A percentile compares a stretch with the other conserved stretches of the same genome.
These are phyloP conservation scores for Machimus atricapillus DNA, from an alignment of 2,888 invertebrate species.

Conservation along the genomic window DNA sequence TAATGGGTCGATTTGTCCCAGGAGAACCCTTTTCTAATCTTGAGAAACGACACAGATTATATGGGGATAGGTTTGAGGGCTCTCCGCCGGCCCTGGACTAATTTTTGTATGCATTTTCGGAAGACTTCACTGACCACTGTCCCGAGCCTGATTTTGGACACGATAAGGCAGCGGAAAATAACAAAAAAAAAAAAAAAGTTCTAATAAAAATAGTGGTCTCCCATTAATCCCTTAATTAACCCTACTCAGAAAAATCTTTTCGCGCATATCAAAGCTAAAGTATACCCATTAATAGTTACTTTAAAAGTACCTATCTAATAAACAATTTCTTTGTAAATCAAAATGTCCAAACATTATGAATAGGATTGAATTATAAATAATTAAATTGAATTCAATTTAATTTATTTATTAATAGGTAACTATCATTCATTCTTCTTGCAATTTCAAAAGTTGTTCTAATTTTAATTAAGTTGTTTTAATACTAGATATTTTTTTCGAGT, in stretches of 20 bases:
- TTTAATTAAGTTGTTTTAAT: too few relatives aligned
- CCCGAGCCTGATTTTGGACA: background rate
- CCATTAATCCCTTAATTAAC: background rate
- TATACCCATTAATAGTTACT: too few relatives aligned
- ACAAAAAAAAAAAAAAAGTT: background rate
- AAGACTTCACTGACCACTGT: background rate
- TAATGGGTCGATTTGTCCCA: conserved; percentile 31
- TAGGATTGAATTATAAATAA: too few relatives aligned
- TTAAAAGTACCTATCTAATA: too few relatives aligned
- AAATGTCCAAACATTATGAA: too few relatives aligned
- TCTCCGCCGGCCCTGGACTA: background rate
- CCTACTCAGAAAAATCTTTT: background rate
- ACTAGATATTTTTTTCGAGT: too few relatives aligned
- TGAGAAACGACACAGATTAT: background rate
- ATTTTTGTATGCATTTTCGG: conserved; percentile 4
- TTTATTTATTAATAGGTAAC: too few relatives aligned
- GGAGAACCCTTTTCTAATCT: conserved; percentile 25
- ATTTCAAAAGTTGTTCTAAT: too few relatives aligned
- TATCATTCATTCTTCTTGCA: too few relatives aligned
- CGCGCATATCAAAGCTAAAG: too few relatives aligned
- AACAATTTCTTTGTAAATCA: too few relatives aligned
- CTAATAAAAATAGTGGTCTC: background rate
- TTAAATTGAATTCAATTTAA: too few relatives aligned
- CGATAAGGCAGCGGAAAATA: background rate
- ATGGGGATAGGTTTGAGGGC: background rate